These are phyloP conservation scores for Sminthurinus signatus DNA, from an alignment of 1,140 invertebrate species.

Conservation along the genomic window DNA sequence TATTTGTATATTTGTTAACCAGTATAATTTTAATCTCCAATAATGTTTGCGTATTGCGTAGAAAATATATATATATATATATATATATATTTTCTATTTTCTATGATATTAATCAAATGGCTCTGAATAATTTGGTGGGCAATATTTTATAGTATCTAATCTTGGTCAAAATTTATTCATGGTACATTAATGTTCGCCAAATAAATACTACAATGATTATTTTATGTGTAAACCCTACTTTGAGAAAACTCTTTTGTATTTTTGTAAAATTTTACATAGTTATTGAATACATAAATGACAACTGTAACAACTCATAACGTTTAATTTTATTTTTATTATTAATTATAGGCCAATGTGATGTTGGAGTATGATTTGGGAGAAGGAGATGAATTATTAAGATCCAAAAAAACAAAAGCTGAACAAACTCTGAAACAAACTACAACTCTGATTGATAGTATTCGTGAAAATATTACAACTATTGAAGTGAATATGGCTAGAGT, in stretches of 20 bases:
- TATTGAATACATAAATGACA: no score
- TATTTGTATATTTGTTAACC: neutral
- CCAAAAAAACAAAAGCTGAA: conserved; percentile 81
- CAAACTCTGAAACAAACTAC: conserved; percentile 57
- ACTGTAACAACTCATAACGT: no score
- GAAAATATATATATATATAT: conserved; percentile 6
- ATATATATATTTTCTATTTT: neutral
- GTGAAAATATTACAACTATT: conserved; percentile 92
- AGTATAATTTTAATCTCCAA: no score
- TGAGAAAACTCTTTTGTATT: no score
- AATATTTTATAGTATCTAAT: no score
- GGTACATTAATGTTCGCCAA: no score
- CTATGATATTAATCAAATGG: no score
- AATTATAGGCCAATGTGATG: conserved; percentile 86
- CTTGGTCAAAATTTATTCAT: no score
- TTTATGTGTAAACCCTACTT: no score
- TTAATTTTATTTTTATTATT: conserved; percentile 19
- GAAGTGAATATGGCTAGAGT: conserved; percentile 98
- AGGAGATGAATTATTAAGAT: conserved; percentile 75
- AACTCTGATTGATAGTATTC: conserved; percentile 32
- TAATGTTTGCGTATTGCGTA: neutral
- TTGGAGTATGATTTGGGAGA: conserved; percentile 91
- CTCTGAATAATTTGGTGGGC: no score
- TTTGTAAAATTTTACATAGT: no score
- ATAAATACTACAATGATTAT: no score